Base-by-base conservation (phyloP, 2,888 invertebrate species). In the Pseudococcus viburni region DNA sequence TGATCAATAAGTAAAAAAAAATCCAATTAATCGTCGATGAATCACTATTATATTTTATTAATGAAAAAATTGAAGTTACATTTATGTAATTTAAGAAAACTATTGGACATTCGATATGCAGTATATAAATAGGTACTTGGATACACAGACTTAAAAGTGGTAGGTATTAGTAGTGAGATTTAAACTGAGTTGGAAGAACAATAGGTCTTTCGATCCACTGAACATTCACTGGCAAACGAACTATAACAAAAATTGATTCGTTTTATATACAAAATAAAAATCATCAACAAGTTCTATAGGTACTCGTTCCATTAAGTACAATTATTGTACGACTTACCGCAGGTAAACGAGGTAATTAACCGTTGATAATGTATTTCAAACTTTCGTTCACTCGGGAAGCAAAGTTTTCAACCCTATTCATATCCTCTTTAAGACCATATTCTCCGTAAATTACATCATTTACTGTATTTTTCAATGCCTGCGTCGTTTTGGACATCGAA, bases 401-500 rank as follows among this genome's bases (percentile, higher is more conserved):
- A 12, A 83, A 12, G 15, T 83, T 46, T 33, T 83, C 80, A 83
- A 11, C 80, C 0, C 7, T 19, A 46, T 46, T 12, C 46, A 83
- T 42, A 15, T 7, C n/a, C 2, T 7, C 42, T 46, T n/a, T 9
- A 46, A 46, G 46, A 46, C 8, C 17, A 11, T 46, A 5, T n/a
- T 11, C 46, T n/a, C 22, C 46, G 22, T 83, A 11, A 19, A 83
- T 4, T 46, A 83, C 46, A 46, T 46, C 46, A 19, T 12, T 83
- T 1, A 83, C 46, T 19, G 46, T 46, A 83, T 83, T 83, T 83
- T 83, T 6, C 0, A 83, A 83, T 4, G 39, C 80, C 46, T 83
- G 80, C 8, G 80, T 83, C 0, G 80, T 4, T 46, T 46, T 46
- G 11, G 19, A 19, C 46, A 83, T 46, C 19, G 19, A 1, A 12